Evolutionary conservation across 2,888 invertebrate species (phyloP).

Genomic region (Morinoia aosen): DNA sequence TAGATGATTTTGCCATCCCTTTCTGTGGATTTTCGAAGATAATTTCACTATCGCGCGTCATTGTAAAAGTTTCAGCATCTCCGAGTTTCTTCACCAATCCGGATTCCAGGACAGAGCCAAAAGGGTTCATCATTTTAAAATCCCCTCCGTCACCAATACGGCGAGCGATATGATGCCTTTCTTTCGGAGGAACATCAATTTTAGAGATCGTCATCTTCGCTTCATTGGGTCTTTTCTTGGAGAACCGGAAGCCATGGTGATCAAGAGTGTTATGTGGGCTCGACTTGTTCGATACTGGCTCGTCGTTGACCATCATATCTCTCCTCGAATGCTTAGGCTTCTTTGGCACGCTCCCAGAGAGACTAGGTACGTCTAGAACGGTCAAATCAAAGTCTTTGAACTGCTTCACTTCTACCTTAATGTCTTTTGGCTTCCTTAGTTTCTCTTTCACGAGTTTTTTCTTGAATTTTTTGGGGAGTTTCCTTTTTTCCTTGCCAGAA

Average conservation of each 20-base stretch:
- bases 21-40: not conserved
- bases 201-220: not conserved
- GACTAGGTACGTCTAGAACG: not conserved
- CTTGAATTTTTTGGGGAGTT: not conserved
- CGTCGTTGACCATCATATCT: not conserved
- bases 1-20: not conserved
- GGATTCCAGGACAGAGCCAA: not conserved
- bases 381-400: slow-evolving; percentile 28
- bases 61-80: not conserved
- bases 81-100: slow-evolving; percentile 16
- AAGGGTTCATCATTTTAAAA: not conserved
- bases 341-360: not conserved
- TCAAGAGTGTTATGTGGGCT: not conserved
- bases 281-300: not conserved
- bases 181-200: not conserved
- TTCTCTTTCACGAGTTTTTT: not conserved
- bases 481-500: not conserved
- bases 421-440: not conserved
- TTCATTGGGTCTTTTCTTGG: slow-evolving; percentile 20
- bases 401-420: not conserved
- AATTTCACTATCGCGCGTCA: slow-evolving; percentile 14
- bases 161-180: slow-evolving; percentile 12
- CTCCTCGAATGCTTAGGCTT: not conserved
- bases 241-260: not conserved
- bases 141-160: not conserved